Evolutionary conservation across 2,888 invertebrate genomes (phyloP).

Genomic region (Andricus quercusramuli): DNA sequence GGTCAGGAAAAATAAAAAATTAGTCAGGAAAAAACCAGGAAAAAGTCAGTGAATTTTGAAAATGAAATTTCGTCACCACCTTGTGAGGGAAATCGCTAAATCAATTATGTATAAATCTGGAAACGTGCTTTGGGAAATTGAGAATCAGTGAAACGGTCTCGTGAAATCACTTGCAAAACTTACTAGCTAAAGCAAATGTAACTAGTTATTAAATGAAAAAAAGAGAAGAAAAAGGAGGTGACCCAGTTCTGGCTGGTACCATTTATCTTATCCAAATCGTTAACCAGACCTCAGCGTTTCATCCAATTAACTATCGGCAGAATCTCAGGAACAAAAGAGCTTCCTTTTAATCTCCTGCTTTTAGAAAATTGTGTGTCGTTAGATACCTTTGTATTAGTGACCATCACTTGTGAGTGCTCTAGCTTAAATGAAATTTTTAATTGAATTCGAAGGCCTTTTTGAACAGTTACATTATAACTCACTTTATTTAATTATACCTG

Average conservation of each 20-base stretch:
- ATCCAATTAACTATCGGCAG: constrained; percentile 51
- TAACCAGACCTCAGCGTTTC: constrained; percentile 47
- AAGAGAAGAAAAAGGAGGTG: constrained; percentile 44
- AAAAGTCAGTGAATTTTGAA: too few species aligned
- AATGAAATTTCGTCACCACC: not conserved
- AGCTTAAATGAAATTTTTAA: constrained; percentile 11
- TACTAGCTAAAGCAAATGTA: constrained; percentile 43
- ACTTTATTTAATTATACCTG: not conserved
- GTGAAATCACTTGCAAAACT: constrained; percentile 46
- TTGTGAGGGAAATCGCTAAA: constrained; percentile 22
- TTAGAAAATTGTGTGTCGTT: constrained; percentile 43
- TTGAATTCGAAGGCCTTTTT: constrained; percentile 2
- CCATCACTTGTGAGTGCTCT: not conserved
- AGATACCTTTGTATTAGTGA: constrained; percentile 23
- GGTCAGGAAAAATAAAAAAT: too few species aligned
- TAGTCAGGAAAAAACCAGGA: too few species aligned
- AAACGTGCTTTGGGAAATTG: constrained; percentile 24
- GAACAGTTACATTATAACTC: not conserved
- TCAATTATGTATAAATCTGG: constrained; percentile 31
- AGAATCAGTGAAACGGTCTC: constrained; percentile 27
- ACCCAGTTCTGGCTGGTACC: constrained; percentile 46
- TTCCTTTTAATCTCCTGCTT: constrained; percentile 39
- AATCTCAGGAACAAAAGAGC: constrained; percentile 47
- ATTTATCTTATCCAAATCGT: constrained; percentile 52
- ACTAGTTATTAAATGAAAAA: constrained; percentile 44